These are phyloP conservation scores for Sepiola atlantica DNA, from an alignment of 2,888 invertebrate species.

Conservation along the genomic window DNA sequence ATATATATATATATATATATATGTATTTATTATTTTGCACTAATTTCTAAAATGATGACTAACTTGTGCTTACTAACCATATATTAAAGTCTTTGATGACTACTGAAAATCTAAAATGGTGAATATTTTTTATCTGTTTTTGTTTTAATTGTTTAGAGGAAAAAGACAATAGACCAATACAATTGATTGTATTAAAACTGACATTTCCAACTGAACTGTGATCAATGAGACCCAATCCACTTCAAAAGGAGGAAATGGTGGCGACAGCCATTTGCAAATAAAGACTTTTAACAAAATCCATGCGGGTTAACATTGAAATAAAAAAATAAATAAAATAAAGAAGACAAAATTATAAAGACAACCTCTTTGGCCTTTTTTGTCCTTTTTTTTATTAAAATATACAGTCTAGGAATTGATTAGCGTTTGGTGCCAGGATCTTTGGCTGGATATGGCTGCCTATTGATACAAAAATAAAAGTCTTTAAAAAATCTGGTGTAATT, in stretches of 20 bases:
- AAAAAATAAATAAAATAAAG: neutral
- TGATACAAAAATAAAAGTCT: too few relatives aligned
- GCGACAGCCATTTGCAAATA: neutral
- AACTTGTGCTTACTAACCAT: neutral
- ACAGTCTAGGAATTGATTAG: neutral
- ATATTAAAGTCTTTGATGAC: neutral
- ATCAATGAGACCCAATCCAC: neutral
- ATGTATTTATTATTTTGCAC: too few relatives aligned
- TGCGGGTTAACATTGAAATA: neutral
- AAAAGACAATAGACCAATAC: neutral
- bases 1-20: too few relatives aligned
- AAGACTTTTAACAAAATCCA: neutral
- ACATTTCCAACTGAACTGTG: neutral
- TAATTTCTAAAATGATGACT: neutral
- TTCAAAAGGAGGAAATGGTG: neutral
- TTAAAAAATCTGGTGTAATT: too few relatives aligned
- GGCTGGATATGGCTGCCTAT: neutral
- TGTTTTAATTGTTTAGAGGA: neutral
- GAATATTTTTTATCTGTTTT: neutral
- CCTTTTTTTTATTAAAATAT: neutral
- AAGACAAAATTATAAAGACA: neutral
- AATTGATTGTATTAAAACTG: neutral
- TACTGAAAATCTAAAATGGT: neutral
- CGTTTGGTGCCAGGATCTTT: neutral
- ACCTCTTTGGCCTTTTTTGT: neutral